These are phyloP conservation scores for Emmelina monodactyla DNA, from an alignment of 2,888 invertebrate genomes.

Conservation along the genomic window DNA sequence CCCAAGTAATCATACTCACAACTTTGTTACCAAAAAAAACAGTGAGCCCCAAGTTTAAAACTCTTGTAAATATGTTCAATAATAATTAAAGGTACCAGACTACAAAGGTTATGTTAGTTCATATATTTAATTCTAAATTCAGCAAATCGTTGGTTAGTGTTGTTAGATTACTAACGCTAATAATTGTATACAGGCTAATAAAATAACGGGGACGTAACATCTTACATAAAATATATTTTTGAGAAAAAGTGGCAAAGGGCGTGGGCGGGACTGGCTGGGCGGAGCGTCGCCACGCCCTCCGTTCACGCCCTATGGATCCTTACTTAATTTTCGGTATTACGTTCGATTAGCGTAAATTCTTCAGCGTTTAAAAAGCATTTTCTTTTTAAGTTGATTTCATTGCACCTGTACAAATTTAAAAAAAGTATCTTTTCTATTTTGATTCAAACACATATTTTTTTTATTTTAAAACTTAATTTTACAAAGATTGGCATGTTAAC, in stretches of 20 bases:
- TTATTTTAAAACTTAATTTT: too few species aligned
- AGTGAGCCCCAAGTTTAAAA: not conserved
- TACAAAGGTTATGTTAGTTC: not conserved
- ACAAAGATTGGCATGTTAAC: too few species aligned
- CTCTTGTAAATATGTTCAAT: too few species aligned
- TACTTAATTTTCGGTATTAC: not conserved
- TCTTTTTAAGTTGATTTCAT: too few species aligned
- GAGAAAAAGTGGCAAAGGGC: slow-evolving; percentile 56
- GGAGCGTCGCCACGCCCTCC: slow-evolving; percentile 55
- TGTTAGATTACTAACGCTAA: not conserved
- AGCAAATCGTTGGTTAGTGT: not conserved
- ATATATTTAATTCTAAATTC: not conserved
- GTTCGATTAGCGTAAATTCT: too few species aligned
- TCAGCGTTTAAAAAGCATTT: too few species aligned
- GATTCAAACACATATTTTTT: too few species aligned
- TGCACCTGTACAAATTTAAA: too few species aligned
- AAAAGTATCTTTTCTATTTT: too few species aligned
- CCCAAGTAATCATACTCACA: slow-evolving; percentile 21
- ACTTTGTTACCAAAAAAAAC: slow-evolving; percentile 1
- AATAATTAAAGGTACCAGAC: too few species aligned
- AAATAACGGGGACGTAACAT: not conserved
- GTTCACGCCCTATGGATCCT: slow-evolving; percentile 40
- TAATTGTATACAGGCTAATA: not conserved
- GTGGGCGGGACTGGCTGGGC: slow-evolving; percentile 56
- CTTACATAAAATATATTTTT: not conserved